A percentile compares a stretch with the other conserved stretches of the same genome.
These are phyloP conservation scores for Achatina immaculata DNA, from an alignment of 1,140 invertebrate genomes.

Conservation along the genomic window DNA sequence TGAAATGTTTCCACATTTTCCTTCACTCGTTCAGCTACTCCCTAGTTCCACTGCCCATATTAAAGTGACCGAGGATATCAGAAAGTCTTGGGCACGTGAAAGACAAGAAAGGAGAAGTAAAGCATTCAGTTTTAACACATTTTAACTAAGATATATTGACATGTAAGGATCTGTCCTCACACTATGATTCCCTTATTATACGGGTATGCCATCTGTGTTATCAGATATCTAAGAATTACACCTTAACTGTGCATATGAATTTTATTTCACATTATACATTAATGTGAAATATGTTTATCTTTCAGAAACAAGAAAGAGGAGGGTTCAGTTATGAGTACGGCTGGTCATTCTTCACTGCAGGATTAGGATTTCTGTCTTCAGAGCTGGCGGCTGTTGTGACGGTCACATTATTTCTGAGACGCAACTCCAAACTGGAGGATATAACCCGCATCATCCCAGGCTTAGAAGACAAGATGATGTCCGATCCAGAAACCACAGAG, in stretches of 20 bases:
- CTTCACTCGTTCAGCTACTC: no score
- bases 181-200: no score
- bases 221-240: not conserved
- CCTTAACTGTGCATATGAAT: not conserved
- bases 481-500: no score
- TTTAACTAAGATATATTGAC: no score
- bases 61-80: no score
- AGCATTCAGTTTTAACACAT: no score
- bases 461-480: slow-evolving; percentile 50
- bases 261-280: not conserved
- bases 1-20: no score
- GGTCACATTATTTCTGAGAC: slow-evolving; percentile 58
- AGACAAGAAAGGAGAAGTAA: no score
- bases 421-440: slow-evolving; percentile 50
- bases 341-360: slow-evolving; percentile 62
- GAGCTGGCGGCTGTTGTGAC: slow-evolving; percentile 59
- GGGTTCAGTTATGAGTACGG: slow-evolving; percentile 60
- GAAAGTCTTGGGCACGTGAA: no score
- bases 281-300: not conserved
- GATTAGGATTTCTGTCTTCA: slow-evolving; percentile 55
- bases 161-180: no score
- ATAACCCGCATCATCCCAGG: slow-evolving; percentile 58
- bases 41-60: no score
- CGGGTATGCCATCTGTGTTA: not conserved
- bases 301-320: slow-evolving; percentile 27